A percentile compares a stretch with the other conserved stretches of the same genome.
Evolutionary conservation across 2,888 invertebrate genomes (phyloP).

Genomic region (Leistus spinibarbis): DNA sequence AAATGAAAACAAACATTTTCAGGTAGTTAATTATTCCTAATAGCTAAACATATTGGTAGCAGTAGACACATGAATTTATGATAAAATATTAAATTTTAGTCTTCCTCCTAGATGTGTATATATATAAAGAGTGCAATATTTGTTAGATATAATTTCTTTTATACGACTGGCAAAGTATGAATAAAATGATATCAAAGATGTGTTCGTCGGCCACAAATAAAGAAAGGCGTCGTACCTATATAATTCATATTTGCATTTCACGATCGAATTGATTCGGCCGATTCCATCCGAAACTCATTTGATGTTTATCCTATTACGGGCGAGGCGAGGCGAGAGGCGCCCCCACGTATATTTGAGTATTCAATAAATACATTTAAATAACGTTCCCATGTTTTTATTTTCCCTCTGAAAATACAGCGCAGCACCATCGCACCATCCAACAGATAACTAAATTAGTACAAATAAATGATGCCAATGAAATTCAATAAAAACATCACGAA

Average conservation of each 20-base stretch:
- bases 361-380: constrained; percentile 43
- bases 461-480: constrained; percentile 39
- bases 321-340: too few relatives aligned
- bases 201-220: constrained; percentile 15
- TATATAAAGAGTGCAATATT: too few relatives aligned
- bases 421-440: not conserved
- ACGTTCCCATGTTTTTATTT: constrained; percentile 41
- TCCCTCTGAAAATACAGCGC: constrained; percentile 18
- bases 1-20: not conserved
- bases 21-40: too few relatives aligned
- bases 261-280: constrained; percentile 44
- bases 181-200: too few relatives aligned
- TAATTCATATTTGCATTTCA: constrained; percentile 45
- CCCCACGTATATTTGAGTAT: constrained; percentile 34
- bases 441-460: constrained; percentile 34
- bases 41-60: too few relatives aligned
- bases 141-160: too few relatives aligned
- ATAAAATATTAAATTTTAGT: too few relatives aligned
- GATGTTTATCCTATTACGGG: constrained; percentile 44
- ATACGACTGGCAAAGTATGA: too few relatives aligned
- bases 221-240: constrained; percentile 42
- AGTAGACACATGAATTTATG: too few relatives aligned
- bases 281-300: constrained; percentile 45
- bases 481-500: constrained; percentile 39
- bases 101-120: too few relatives aligned